Conservation (phyloP, 2,797 vertebrate species). For the Acridotheres tristis region DNA sequence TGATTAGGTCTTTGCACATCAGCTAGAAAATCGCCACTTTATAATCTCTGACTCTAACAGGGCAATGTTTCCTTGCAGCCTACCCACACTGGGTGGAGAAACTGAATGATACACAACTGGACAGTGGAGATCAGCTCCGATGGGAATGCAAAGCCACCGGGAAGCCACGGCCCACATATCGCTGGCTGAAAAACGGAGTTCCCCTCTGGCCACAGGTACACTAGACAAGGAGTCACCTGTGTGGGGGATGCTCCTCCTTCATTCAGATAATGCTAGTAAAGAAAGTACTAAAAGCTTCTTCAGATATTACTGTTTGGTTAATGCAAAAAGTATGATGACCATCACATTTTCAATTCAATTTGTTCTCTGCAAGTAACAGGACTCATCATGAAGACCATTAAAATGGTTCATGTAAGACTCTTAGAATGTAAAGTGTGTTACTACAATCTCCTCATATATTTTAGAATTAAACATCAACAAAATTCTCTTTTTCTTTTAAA, state of each 20-base stretch:
- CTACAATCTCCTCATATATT: neutral
- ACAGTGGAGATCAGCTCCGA: slow-evolving; percentile 90
- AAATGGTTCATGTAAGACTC: neutral
- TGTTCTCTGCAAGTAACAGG: neutral
- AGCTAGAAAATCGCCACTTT: neutral
- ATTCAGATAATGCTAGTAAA: neutral
- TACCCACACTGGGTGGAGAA: slow-evolving; percentile 91
- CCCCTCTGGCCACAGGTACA: slow-evolving; percentile 81
- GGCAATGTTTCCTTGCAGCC: slow-evolving; percentile 74
- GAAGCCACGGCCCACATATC: slow-evolving; percentile 90
- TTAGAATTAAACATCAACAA: neutral
- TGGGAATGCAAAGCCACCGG: slow-evolving; percentile 95
- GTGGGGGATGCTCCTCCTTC: neutral
- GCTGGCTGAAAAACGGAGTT: slow-evolving; percentile 90
- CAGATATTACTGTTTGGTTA: neutral
- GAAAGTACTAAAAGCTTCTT: neutral
- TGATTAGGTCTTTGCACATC: neutral
- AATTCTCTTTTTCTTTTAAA: neutral
- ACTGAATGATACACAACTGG: slow-evolving; percentile 92
- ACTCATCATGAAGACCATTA: neutral
- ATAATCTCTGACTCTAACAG: neutral
- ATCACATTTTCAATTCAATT: neutral
- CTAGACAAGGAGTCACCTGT: neutral
- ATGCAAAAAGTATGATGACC: neutral
- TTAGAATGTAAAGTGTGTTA: neutral